Conservation (phyloP, 2,888 invertebrate genomes). For the Agonopterix alstromeriana region DNA sequence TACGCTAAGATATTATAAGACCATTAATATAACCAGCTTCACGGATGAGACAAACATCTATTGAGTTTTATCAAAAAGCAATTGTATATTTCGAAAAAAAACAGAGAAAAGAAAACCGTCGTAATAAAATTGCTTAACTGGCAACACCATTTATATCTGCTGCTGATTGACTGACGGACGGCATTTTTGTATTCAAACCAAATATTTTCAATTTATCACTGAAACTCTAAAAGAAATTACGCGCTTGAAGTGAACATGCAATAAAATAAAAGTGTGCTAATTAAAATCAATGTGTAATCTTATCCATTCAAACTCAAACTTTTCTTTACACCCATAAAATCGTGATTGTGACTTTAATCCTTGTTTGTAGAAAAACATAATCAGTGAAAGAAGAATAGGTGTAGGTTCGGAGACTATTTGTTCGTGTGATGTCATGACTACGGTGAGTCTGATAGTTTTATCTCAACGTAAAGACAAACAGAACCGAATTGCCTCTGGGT, state of each 20-base stretch:
- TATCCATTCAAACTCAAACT: no score
- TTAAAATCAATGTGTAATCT: no score
- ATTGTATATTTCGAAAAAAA: no score
- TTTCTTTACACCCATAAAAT: background rate
- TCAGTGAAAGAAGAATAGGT: slow-evolving; percentile 20
- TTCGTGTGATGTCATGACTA: slow-evolving; percentile 45
- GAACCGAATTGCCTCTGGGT: slow-evolving; percentile 23
- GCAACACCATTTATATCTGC: slow-evolving; percentile 5
- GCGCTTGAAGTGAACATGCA: background rate
- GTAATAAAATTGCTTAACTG: no score
- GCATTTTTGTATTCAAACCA: background rate
- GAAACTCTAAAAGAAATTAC: background rate
- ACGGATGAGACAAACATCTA: no score
- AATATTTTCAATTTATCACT: background rate
- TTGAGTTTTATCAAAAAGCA: no score
- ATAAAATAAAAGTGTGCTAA: background rate
- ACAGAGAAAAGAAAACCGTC: no score
- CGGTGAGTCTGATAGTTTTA: slow-evolving; percentile 41
- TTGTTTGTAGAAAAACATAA: background rate
- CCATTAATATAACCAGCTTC: no score
- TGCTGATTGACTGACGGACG: slow-evolving; percentile 6
- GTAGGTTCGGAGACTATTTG: slow-evolving; percentile 22
- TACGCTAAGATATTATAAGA: no score
- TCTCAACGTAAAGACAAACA: slow-evolving; percentile 13
- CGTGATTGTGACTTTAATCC: background rate